Evolutionary conservation across 2,797 vertebrate genomes (phyloP).

Genomic region (Oryzias sinensis): DNA sequence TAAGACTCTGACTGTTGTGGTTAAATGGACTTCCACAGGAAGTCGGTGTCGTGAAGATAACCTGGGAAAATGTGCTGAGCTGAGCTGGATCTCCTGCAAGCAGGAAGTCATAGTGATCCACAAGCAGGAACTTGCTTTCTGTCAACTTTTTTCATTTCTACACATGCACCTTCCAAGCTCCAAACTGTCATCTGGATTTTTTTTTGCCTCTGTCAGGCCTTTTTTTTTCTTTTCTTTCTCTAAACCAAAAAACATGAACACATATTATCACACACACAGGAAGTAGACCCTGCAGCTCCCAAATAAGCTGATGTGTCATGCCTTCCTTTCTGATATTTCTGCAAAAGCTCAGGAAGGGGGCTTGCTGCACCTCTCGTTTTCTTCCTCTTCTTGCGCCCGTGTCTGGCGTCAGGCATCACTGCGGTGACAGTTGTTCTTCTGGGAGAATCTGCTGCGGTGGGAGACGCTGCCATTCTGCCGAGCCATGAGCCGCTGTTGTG

Average conservation of each 20-base stretch:
- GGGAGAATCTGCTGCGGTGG: conserved; percentile 39
- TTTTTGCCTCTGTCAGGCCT: conserved; percentile 77
- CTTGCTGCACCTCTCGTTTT: conserved; percentile 44
- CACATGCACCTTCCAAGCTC: conserved; percentile 23
- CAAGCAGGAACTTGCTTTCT: conserved; percentile 71
- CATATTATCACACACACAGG: conserved; percentile 49
- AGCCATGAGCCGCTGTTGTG: conserved; percentile 75
- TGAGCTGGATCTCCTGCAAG: conserved; percentile 58
- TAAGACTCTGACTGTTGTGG: conserved; percentile 33
- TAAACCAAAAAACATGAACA: conserved; percentile 47
- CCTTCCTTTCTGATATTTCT: conserved; percentile 80
- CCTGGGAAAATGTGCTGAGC: conserved; percentile 79
- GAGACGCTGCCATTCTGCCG: conserved; percentile 43
- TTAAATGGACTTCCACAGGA: conserved; percentile 51
- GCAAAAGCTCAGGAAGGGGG: conserved; percentile 62
- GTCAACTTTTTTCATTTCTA: conserved; percentile 47
- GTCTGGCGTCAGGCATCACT: conserved; percentile 43
- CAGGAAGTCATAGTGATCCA: conserved; percentile 72
- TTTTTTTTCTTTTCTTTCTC: conserved; percentile 46
- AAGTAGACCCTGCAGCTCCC: conserved; percentile 61
- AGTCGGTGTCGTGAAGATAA: conserved; percentile 74
- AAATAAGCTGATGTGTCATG: conserved; percentile 86
- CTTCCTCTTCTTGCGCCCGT: conserved; percentile 49
- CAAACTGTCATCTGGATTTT: conserved; percentile 66
- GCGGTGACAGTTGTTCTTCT: conserved; percentile 45